Base-by-base conservation (phyloP, 1,140 invertebrate species). In the Neodiprion pinetum region DNA sequence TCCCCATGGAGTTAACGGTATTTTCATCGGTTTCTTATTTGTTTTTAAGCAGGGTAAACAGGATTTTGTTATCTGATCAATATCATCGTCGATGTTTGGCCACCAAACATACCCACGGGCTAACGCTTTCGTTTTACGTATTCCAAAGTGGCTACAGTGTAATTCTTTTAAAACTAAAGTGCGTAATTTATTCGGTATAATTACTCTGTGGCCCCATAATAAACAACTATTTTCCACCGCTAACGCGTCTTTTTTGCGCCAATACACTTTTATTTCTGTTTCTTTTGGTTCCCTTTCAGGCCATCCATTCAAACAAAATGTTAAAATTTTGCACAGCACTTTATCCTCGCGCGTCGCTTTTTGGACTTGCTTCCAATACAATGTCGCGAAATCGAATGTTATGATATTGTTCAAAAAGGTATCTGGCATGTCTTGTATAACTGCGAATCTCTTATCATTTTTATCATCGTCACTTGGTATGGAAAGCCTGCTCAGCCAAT, bases 51-150 rank as follows among this genome's bases (percentile, higher is more conserved):
- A 10, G 17, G 17, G 17, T 21, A 21, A 21, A 21, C 17, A 21
- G 17, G 17, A 21, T 21, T 71, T 71, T 71, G 81, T 78, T 47
- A 72, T 65, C 1, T 74, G 47, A 75, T 89, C 84, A 66, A 88
- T 85, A 10, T 87, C 84, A 10, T 73, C 74, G 75, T 90, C 86
- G 1, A 90, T 80, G 7, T 79, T 77, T 65, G 83, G 83, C 88
- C 88, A 90, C 80, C 81, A 90, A 8, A 88, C 78, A 75, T 86
- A 83, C 11, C 71, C 79, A 9, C 88, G 70, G 9, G 87, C 84
- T 9, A 86, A 66, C 47, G 74, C 67, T 74, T 90, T 90, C 80
- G 87, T 88, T 68, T 85, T 81, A 8, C 83, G 80, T 9, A 88
- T 85, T 12, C 88, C 87, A 67, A 83, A 76, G 79, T 90, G 88